Base-by-base conservation (phyloP, 2,113 vertebrate species). In the Melanocharis versteri region DNA sequence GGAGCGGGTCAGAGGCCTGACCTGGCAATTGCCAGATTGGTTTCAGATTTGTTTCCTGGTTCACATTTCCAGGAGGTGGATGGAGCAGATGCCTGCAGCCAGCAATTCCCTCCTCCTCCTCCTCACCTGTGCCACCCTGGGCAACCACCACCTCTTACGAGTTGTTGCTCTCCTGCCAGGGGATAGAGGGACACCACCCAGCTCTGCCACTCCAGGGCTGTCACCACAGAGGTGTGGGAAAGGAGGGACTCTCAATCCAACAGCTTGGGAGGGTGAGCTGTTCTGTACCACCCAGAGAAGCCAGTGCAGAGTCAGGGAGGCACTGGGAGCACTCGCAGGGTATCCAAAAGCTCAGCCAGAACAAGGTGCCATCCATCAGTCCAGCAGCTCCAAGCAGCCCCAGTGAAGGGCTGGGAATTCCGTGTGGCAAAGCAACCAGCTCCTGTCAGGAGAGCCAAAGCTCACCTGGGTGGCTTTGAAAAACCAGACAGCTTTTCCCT, bases 251-350 rank as follows among this genome's bases (percentile, higher is more conserved):
- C n/a, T 15, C 39, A 54, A 40, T 21, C n/a, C 58, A 50, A 22
- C n/a, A 69, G 0, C 15, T 18, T 24, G 37, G 28, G 18, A 73
- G 44, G 56, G 26, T 20, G 53, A 81, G 44, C 44, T 79, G 56
- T 11, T 68, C 61, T 66, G 48, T 3, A 19, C 19, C 2, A 10
- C 14, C 22, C 69, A n/a, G 31, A 60, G 65, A 83, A 15, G 4
- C 26, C 40, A 9, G 23, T 2, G 16, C 33, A 73, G 73, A 89
- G 71, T 20, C 42, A 60, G 50, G 20, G 40, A 70, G 21, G 13
- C 3, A 7, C 23, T 30, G 31, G 31, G 51, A 77, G 22, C 50
- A 11, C 47, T 28, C 0, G 0, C n/a, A 51, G 54, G 19, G 40
- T 27, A 79, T 15, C 35, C 7, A 14, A 60, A 61, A 79, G 37